Evolutionary conservation across 1,140 invertebrate genomes (phyloP).

Genomic region (Zaprionus ghesquierei): DNA sequence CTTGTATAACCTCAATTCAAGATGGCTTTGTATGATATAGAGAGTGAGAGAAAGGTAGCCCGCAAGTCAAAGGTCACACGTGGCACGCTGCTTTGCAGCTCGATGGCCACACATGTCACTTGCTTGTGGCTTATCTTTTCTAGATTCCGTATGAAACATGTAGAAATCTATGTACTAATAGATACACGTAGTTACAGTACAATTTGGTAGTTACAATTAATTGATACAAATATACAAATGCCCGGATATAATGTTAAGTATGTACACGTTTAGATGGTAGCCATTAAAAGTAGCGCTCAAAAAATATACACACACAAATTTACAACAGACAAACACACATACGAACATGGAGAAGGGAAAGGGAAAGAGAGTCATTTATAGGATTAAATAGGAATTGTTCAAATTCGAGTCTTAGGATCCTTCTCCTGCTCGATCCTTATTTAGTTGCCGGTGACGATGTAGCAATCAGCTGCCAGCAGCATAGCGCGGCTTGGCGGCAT

Average conservation of each 20-base stretch:
- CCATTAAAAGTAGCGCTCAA: conserved; percentile 63
- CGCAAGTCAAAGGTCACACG: background rate
- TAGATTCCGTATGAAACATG: background rate
- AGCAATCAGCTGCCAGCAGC: conserved; percentile 72
- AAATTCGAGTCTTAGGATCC: background rate
- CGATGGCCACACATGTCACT: background rate
- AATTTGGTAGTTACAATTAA: conserved; percentile 25
- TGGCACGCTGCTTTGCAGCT: conserved; percentile 17
- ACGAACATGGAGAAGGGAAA: background rate
- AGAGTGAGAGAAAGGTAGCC: background rate
- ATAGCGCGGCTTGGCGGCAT: conserved; percentile 51
- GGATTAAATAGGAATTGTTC: conserved; percentile 8
- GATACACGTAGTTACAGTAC: conserved; percentile 2
- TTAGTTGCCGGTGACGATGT: conserved; percentile 53
- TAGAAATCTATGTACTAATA: conserved; percentile 8
- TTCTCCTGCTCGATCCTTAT: conserved; percentile 14
- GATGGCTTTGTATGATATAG: background rate
- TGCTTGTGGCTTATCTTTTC: background rate
- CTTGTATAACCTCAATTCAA: background rate
- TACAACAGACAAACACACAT: conserved; percentile 27
- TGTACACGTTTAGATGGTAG: conserved; percentile 67
- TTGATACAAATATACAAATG: conserved; percentile 23
- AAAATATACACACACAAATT: conserved; percentile 72
- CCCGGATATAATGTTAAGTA: conserved; percentile 32
- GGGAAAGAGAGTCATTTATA: background rate